Base-by-base conservation (phyloP, 2,113 vertebrate species). In the Calyptommatus sinebrachiatus region DNA sequence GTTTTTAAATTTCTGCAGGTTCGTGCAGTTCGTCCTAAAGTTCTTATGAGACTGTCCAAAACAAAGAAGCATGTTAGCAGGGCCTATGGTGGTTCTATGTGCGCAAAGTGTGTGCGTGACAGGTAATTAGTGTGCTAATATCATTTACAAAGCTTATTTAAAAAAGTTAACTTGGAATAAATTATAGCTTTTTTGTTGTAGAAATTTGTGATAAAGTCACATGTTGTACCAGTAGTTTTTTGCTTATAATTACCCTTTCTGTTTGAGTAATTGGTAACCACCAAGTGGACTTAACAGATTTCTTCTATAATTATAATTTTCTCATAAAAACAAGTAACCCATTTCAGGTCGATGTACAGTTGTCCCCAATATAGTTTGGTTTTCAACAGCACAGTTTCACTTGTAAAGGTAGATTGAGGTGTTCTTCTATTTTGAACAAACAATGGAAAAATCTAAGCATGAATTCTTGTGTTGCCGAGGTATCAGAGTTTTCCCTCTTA, bases 1-100 rank as follows among this genome's bases (percentile, higher is more conserved):
- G 35, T 63, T 78, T 83, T 79, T 82, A 83, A 14, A 14, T 77
- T 65, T 22, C 10, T 77, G 5, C 76, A 99, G 98, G 95, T 99
- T 46, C 96, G 97, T 46, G 98, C 98, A 71, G 97, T 99, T 83
- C 96, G 98, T 85, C 98, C 98, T 79, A 98, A 98, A 93, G 98
- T 99, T 81, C 96, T 99, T 24, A 99, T 97, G 97, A 97, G 98
- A 87, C 94, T 99, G 85, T 99, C 98, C 14, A 99, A 99, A 90
- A 99, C 98, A 0, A 99, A 99, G 91, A 99, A 99, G 87, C 98
- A 99, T 0, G 98, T 99, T 74, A 99, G 97, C 95, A 95, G 98
- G 88, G 98, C 98, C 48, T 99, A 99, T 5, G 98, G 98, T 57
- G 98, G 98, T 14, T 99, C 98, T 89, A 99, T 99, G 98, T 99